Conservation (phyloP, 2,888 invertebrate species). For the Polietes domitor region DNA sequence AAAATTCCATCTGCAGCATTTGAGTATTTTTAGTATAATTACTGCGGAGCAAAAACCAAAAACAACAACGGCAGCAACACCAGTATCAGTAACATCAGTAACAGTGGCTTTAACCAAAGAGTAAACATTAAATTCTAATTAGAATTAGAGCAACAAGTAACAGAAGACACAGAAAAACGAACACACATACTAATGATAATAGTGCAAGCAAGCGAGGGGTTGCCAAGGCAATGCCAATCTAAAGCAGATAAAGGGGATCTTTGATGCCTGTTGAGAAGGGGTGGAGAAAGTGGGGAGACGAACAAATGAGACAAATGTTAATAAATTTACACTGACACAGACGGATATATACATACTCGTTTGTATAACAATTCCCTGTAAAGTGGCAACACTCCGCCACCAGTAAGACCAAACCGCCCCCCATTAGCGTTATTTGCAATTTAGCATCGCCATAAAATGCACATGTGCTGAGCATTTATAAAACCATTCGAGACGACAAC, state of each 20-base stretch:
- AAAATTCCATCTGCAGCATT: neutral
- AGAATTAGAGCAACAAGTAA: slow-evolving; percentile 58
- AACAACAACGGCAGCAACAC: neutral
- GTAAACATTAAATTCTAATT: slow-evolving; percentile 55
- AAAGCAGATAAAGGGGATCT: neutral
- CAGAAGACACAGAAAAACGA: neutral
- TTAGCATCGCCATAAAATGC: slow-evolving; percentile 50
- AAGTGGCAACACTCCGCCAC: neutral
- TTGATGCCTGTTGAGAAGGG: neutral
- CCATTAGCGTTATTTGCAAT: slow-evolving; percentile 55
- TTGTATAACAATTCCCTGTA: too few relatives aligned
- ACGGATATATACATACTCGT: too few relatives aligned
- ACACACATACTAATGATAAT: slow-evolving; percentile 15
- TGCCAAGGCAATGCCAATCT: neutral
- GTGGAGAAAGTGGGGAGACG: neutral
- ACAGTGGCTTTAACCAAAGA: slow-evolving; percentile 19
- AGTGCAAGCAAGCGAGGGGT: neutral
- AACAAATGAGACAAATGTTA: too few relatives aligned
- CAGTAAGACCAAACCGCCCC: neutral
- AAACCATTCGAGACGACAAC: slow-evolving; percentile 15
- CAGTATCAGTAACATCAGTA: neutral
- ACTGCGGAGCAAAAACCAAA: neutral
- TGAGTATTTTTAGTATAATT: slow-evolving; percentile 5
- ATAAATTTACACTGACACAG: too few relatives aligned
- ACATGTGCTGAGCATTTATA: slow-evolving; percentile 54